Conservation (phyloP, 2,888 invertebrate genomes). For the Rhingia campestris region DNA sequence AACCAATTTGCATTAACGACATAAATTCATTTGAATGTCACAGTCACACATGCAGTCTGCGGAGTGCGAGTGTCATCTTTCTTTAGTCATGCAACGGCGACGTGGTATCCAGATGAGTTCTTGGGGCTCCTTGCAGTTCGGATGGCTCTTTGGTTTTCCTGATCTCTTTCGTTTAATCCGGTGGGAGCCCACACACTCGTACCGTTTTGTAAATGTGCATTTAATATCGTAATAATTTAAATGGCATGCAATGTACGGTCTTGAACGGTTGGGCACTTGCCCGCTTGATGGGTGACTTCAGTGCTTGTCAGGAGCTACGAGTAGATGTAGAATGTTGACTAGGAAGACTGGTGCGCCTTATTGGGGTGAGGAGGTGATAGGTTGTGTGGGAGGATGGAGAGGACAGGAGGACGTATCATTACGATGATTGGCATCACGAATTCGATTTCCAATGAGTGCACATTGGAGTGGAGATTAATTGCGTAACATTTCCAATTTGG, state of each 20-base stretch:
- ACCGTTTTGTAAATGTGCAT: conserved; percentile 48
- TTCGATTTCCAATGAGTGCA: conserved; percentile 22
- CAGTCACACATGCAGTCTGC: conserved; percentile 24
- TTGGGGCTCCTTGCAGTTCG: conserved; percentile 10
- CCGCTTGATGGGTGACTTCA: conserved; percentile 36
- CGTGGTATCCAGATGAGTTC: neutral
- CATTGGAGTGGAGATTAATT: neutral
- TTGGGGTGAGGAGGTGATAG: neutral
- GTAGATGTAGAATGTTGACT: neutral
- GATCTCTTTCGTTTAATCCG: conserved; percentile 19
- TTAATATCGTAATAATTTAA: conserved; percentile 60
- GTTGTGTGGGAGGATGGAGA: neutral
- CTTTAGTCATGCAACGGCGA: neutral
- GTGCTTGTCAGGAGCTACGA: conserved; percentile 10
- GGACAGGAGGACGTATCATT: neutral
- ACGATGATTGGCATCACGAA: conserved; percentile 27
- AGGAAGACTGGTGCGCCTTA: neutral
- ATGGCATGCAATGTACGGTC: conserved; percentile 39
- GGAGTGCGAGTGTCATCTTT: conserved; percentile 61
- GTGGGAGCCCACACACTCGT: conserved; percentile 28
- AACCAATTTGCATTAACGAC: conserved; percentile 62
- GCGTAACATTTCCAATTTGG: neutral
- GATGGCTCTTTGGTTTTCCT: conserved; percentile 13
- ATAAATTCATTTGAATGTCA: conserved; percentile 64
- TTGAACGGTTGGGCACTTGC: conserved; percentile 43